Evolutionary conservation across 2,797 vertebrate species (phyloP).

Genomic region (Phrynocephalus forsythii): DNA sequence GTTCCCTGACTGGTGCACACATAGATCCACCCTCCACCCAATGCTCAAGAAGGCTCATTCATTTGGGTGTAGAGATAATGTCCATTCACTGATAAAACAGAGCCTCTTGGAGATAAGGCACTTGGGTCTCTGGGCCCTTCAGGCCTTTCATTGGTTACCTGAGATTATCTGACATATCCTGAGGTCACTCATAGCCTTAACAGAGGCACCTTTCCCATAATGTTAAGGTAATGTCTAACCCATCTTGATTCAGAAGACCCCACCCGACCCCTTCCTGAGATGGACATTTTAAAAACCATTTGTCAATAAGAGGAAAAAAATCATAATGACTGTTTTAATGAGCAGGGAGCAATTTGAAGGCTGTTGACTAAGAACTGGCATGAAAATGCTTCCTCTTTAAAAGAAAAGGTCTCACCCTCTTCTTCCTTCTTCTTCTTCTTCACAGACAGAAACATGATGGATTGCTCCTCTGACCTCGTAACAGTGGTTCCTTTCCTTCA

Average conservation of each 20-base stretch:
- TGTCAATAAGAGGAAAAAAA: background rate
- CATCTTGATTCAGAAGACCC: background rate
- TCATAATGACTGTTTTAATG: background rate
- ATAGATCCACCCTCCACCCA: background rate
- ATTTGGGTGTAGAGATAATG: background rate
- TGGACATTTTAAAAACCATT: too few species aligned
- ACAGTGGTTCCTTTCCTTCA: background rate
- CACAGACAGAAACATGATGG: background rate
- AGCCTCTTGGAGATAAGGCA: background rate
- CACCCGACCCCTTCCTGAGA: too few species aligned
- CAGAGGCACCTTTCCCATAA: background rate
- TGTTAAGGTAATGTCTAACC: too few species aligned
- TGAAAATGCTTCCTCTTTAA: too few species aligned
- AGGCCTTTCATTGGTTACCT: too few species aligned
- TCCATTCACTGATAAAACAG: background rate
- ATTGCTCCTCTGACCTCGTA: background rate
- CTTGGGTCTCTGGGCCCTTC: background rate
- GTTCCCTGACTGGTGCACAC: conserved; percentile 11
- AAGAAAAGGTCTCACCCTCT: background rate
- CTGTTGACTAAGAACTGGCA: background rate
- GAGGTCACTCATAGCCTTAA: background rate
- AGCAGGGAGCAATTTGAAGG: background rate
- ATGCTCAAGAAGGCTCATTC: background rate
- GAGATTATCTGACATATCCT: background rate
- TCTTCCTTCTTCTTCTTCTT: background rate